Conservation (phyloP, 2,888 invertebrate genomes). For the Melanchra persicariae region DNA sequence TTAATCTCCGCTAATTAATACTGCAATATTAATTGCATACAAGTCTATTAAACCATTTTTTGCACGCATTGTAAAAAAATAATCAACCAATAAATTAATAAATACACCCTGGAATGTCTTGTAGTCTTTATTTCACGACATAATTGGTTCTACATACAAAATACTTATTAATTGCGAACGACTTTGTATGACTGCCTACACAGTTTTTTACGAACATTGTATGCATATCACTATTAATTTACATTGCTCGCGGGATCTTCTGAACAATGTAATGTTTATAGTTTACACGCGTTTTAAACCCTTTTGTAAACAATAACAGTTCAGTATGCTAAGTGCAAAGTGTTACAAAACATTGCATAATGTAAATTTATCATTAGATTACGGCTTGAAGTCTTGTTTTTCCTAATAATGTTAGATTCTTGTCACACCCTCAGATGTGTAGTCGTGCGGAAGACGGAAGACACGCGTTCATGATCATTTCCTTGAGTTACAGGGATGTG, state of each 20-base stretch:
- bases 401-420: constrained; percentile 38
- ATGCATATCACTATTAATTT: constrained; percentile 15
- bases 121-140: constrained; percentile 21
- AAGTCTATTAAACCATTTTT: neutral
- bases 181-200: constrained; percentile 3
- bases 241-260: constrained; percentile 7
- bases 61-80: constrained; percentile 3
- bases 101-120: constrained; percentile 1
- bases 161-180: constrained; percentile 16
- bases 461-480: constrained; percentile 41
- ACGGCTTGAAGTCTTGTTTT: constrained; percentile 12
- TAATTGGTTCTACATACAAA: constrained; percentile 14
- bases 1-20: constrained; percentile 16
- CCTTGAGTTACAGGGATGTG: constrained; percentile 16
- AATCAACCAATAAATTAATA: constrained; percentile 2
- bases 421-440: constrained; percentile 36
- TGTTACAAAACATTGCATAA: constrained; percentile 39
- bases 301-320: constrained; percentile 18
- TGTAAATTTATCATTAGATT: constrained; percentile 14
- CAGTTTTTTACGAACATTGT: constrained; percentile 38
- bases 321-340: constrained; percentile 24
- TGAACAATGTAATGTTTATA: constrained; percentile 15
- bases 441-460: constrained; percentile 46
- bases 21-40: constrained; percentile 16
- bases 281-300: constrained; percentile 49